Percentiles rank a stretch among this genome's conserved stretches.
phyloP scores from a whole-genome alignment of 2,888 invertebrate species.

The Julus scanicus region DNA sequence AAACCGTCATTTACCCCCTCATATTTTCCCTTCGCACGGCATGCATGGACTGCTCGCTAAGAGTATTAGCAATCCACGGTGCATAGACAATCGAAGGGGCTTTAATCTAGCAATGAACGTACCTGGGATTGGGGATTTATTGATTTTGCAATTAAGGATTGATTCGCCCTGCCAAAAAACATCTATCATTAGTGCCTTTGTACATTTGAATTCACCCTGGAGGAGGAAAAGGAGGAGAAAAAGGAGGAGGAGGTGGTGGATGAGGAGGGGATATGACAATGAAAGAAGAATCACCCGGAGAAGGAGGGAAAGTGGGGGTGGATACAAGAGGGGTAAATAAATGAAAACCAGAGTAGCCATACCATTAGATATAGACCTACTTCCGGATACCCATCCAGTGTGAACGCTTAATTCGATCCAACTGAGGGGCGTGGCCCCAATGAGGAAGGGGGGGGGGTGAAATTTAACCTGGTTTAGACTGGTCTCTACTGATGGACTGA shows the following conservation, averaged over 20 bases:
- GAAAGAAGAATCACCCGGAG: conserved; percentile 48
- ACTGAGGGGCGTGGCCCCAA: neutral
- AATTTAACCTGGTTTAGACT: neutral
- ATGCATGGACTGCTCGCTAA: conserved; percentile 48
- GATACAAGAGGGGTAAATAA: conserved; percentile 9
- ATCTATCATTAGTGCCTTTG: conserved; percentile 56
- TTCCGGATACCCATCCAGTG: neutral
- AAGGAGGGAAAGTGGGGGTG: neutral
- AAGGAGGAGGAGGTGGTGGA: conserved; percentile 17
- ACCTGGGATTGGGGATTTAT: conserved; percentile 58
- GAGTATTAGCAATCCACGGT: conserved; percentile 49
- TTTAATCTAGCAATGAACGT: conserved; percentile 51
- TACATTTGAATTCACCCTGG: conserved; percentile 55
- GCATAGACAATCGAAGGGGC: conserved; percentile 52
- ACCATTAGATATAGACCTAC: conserved; percentile 39
- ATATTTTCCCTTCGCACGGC: conserved; percentile 11
- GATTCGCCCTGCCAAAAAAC: conserved; percentile 58
- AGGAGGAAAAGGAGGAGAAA: neutral
- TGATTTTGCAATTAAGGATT: conserved; percentile 60
- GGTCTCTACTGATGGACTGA: neutral
- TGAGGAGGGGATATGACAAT: conserved; percentile 54
- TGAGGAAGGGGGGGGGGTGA: neutral
- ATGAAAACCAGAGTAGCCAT: conserved; percentile 39
- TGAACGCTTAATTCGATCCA: conserved; percentile 30
- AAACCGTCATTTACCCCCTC: neutral